phyloP scores from a whole-genome alignment of 2,797 vertebrate genomes.

The Tadarida brasiliensis region DNA sequence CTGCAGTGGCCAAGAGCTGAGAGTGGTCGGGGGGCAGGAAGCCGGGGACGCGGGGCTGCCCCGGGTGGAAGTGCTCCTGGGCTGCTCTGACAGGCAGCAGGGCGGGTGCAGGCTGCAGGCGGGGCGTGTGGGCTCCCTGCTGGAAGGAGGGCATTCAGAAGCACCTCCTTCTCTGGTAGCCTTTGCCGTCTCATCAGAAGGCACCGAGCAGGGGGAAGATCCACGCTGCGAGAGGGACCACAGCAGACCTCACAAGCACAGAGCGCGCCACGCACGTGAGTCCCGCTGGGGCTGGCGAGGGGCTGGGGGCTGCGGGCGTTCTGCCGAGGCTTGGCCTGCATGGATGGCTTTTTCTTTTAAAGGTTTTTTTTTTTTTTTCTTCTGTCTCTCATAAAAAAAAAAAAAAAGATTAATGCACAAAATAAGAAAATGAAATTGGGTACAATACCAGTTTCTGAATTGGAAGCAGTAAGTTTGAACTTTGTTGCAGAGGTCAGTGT shows the following conservation, averaged over 20 bases:
- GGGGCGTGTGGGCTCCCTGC: constrained; percentile 91
- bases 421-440: constrained; percentile 1
- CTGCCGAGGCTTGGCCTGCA: neutral
- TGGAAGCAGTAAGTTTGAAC: neutral
- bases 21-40: constrained; percentile 87
- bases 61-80: constrained; percentile 92
- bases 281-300: constrained; percentile 82
- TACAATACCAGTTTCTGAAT: neutral
- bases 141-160: constrained; percentile 92
- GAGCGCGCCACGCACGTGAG: constrained; percentile 97
- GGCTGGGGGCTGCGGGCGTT: neutral
- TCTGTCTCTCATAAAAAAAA: neutral
- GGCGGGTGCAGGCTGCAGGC: constrained; percentile 88
- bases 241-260: constrained; percentile 95
- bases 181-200: constrained; percentile 94
- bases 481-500: neutral
- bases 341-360: neutral
- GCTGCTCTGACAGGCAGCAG: constrained; percentile 87
- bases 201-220: constrained; percentile 93
- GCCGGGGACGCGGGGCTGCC: constrained; percentile 84
- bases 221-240: constrained; percentile 91
- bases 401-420: neutral
- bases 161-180: constrained; percentile 92
- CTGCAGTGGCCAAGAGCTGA: constrained; percentile 87
- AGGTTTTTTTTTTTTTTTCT: too few relatives aligned